These are phyloP conservation scores for Phainopepla nitens DNA, from an alignment of 2,113 vertebrate genomes.

Conservation along the genomic window DNA sequence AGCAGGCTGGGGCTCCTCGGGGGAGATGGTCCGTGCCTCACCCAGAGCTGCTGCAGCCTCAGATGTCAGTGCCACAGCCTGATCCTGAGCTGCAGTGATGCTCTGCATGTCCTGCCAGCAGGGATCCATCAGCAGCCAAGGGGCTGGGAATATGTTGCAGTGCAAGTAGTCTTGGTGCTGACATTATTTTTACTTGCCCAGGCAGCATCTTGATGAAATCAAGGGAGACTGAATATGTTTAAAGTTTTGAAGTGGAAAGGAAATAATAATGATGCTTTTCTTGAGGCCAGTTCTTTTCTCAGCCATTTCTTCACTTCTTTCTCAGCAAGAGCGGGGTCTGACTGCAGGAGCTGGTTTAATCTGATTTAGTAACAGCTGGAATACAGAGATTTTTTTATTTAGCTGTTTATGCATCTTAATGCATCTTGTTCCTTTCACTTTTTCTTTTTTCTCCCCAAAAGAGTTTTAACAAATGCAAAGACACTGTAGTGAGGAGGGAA, in stretches of 20 bases:
- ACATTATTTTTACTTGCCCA: not conserved
- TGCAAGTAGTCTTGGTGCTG: not conserved
- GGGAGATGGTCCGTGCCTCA: too few relatives aligned
- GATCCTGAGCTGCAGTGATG: not conserved
- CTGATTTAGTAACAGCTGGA: not conserved
- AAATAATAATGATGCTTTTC: not conserved
- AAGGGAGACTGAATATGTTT: not conserved
- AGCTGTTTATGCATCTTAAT: not conserved
- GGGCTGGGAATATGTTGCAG: not conserved
- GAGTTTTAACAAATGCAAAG: not conserved
- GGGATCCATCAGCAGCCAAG: not conserved
- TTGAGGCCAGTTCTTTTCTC: not conserved
- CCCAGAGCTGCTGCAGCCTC: too few relatives aligned
- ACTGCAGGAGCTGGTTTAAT: not conserved
- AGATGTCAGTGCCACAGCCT: too few relatives aligned
- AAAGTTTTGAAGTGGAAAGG: not conserved
- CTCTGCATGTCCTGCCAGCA: not conserved
- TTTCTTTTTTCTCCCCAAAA: not conserved
- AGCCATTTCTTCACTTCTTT: not conserved
- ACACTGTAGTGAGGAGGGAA: not conserved
- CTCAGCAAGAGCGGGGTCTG: not conserved
- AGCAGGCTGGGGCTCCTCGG: too few relatives aligned
- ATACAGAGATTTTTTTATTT: not conserved
- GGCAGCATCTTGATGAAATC: not conserved
- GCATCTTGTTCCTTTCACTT: not conserved